Percentiles rank a stretch among this genome's conserved stretches.
phyloP scores from a whole-genome alignment of 1,140 invertebrate species.

The Reticulitermes speratus region DNA sequence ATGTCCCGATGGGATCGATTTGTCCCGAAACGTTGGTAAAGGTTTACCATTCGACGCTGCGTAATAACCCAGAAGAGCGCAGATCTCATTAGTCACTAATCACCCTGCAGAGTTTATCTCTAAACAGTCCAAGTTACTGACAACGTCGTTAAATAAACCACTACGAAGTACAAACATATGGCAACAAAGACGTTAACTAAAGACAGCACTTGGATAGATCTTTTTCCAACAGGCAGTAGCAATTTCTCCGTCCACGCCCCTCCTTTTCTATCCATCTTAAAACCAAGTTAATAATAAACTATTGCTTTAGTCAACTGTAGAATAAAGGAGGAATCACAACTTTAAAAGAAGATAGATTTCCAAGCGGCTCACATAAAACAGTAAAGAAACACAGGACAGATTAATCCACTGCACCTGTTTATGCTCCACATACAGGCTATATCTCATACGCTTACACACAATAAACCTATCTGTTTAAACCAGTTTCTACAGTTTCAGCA shows the following conservation, averaged over 20 bases:
- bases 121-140: too few species aligned
- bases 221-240: background rate
- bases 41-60: too few species aligned
- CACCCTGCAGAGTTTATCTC: too few species aligned
- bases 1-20: too few species aligned
- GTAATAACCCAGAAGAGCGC: too few species aligned
- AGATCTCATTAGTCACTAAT: too few species aligned
- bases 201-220: background rate
- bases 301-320: background rate
- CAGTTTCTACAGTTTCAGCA: too few species aligned
- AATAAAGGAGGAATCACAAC: background rate
- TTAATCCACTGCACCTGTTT: background rate
- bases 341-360: background rate
- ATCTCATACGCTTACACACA: too few species aligned
- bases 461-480: too few species aligned
- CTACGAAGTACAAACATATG: background rate
- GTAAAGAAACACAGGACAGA: background rate
- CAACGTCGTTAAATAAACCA: too few species aligned
- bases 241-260: background rate
- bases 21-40: too few species aligned
- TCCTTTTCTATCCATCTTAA: background rate
- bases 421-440: background rate
- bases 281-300: background rate
- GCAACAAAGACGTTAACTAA: background rate
- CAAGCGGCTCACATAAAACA: background rate